A percentile compares a stretch with the other conserved stretches of the same genome.
phyloP scores from a whole-genome alignment of 2,888 invertebrate species.

The Laspeyria flexula region DNA sequence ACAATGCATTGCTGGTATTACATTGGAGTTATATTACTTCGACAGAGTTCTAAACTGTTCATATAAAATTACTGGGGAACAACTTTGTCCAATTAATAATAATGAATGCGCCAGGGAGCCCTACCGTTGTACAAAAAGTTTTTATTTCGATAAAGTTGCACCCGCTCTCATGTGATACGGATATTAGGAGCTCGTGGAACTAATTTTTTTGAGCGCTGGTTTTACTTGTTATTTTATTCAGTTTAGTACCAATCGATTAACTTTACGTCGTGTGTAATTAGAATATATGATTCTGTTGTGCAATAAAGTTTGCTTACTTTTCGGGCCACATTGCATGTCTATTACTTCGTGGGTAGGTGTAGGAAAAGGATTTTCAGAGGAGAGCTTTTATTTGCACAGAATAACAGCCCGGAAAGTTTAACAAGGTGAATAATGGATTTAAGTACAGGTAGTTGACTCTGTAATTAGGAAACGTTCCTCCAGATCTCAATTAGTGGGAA shows the following conservation, averaged over 20 bases:
- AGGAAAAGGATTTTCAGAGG: slow-evolving; percentile 8
- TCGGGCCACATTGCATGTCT: not conserved
- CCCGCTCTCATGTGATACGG: slow-evolving; percentile 58
- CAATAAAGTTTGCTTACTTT: slow-evolving; percentile 29
- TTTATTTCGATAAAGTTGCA: slow-evolving; percentile 76
- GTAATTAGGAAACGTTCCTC: slow-evolving; percentile 61
- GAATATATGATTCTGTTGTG: slow-evolving; percentile 46
- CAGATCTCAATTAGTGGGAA: slow-evolving; percentile 67
- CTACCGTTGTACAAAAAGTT: slow-evolving; percentile 68
- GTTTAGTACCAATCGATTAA: slow-evolving; percentile 72
- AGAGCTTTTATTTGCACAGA: slow-evolving; percentile 9
- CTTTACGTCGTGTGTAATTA: slow-evolving; percentile 78
- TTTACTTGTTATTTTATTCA: slow-evolving; percentile 64
- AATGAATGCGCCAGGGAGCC: slow-evolving; percentile 73
- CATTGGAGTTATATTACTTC: slow-evolving; percentile 47
- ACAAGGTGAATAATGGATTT: slow-evolving; percentile 58
- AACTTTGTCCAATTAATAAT: slow-evolving; percentile 81
- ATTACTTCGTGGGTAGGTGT: slow-evolving; percentile 5
- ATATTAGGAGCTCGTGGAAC: slow-evolving; percentile 67
- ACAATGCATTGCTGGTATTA: slow-evolving; percentile 68
- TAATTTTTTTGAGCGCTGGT: slow-evolving; percentile 56
- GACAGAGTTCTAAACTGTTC: slow-evolving; percentile 69
- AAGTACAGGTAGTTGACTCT: slow-evolving; percentile 55
- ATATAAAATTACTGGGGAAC: slow-evolving; percentile 70
- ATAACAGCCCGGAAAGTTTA: slow-evolving; percentile 30